Evolutionary conservation across 2,888 invertebrate species (phyloP), one percentile per base, ranked within the genome.

Genomic region (Agriotes lineatus): DNA sequence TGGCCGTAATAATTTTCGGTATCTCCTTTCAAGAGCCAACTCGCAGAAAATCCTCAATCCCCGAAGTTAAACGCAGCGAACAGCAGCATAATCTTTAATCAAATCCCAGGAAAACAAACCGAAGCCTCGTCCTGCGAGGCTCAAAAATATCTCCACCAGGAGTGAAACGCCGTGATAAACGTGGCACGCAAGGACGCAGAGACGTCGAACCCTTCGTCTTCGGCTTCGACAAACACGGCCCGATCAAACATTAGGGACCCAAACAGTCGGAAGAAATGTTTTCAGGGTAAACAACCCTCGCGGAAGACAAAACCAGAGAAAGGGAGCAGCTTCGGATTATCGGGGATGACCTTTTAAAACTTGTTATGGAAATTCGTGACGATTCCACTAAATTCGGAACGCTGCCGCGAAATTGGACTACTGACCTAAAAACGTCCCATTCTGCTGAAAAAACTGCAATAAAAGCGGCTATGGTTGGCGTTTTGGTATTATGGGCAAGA

Each of bases 221-320:
- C 22, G 7, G 30, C 54, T 64, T 57, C 48, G 58, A 64, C 64
- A 45, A 64, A 64, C 64, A 45, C 12, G 14, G 56, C 25, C 48
- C 64, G 64, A 64, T 64, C 57, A 64, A 64, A 64, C 64, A 64
- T 64, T 57, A 58, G 57, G 12, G 57, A 54, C 58, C 57, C 57
- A 64, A 57, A 64, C 57, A 64, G 64, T 57, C 57, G 57, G 64
- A 57, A 57, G 56, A 57, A 64, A 64, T 64, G 64, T 64, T 64
- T 64, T 64, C 45, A 57, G 57, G 57, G 64, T 57, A 64, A 64
- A 64, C 64, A 57, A 48, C 64, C 57, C 57, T 58, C n/a, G 48
- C 45, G 64, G 45, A 64, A 64, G 64, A 64, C 64, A 58, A 64
- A 64, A 64, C 64, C 56, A 56, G 45, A 42, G 56, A 54, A 56